Conservation (phyloP, 2,888 invertebrate genomes). For the Stratiomys singularior region DNA sequence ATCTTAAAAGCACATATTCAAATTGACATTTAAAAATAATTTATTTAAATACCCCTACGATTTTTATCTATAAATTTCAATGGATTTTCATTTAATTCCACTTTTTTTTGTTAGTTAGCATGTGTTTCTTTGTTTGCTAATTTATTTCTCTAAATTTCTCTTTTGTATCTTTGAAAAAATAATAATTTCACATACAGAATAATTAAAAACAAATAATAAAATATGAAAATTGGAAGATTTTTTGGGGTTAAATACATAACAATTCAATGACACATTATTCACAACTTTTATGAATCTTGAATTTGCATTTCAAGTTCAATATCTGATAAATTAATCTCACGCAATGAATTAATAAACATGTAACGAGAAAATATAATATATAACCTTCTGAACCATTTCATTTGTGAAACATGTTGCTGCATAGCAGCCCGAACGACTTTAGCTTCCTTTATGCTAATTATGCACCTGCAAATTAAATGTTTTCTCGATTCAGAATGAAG, state of each 20-base stretch:
- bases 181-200: neutral
- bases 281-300: constrained; percentile 66
- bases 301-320: constrained; percentile 79
- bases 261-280: neutral
- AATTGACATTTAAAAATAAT: constrained; percentile 41
- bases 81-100: neutral
- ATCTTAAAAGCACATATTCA: constrained; percentile 4
- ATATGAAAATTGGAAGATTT: neutral
- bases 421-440: constrained; percentile 78
- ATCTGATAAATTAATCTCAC: constrained; percentile 78
- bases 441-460: constrained; percentile 73
- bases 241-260: neutral
- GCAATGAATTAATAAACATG: constrained; percentile 88
- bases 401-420: constrained; percentile 88
- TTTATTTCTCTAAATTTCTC: neutral
- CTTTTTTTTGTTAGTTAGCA: constrained; percentile 19
- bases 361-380: constrained; percentile 92
- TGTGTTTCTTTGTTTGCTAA: constrained; percentile 24
- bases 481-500: neutral
- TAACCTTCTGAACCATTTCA: constrained; percentile 92
- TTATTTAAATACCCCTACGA: constrained; percentile 27
- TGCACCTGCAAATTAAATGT: constrained; percentile 68
- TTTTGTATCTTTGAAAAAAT: neutral
- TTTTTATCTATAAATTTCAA: constrained; percentile 22
- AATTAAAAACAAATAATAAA: neutral